phyloP scores from a whole-genome alignment of 2,888 invertebrate species.

The Parasteatoda lunata region DNA sequence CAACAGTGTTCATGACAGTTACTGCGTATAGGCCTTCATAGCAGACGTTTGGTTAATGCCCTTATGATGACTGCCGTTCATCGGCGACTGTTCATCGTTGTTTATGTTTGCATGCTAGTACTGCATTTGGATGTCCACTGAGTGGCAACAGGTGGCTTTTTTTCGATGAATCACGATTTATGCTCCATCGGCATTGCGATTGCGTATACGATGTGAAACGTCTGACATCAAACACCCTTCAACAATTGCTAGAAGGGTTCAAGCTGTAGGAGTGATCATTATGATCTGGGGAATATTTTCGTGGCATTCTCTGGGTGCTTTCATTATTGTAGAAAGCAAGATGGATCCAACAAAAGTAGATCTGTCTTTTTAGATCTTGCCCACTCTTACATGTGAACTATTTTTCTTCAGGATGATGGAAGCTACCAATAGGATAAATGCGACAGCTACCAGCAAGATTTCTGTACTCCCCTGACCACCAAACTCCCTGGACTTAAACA shows the following conservation, averaged over 20 bases:
- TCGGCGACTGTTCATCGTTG: not conserved
- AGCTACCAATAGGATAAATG: conserved; percentile 19
- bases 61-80: conserved; percentile 4
- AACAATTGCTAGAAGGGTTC: conserved; percentile 14
- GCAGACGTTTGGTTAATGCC: conserved; percentile 1
- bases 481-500: conserved; percentile 15
- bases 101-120: conserved; percentile 1
- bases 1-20: conserved; percentile 8
- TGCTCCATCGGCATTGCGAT: conserved; percentile 6
- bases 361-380: conserved; percentile 17
- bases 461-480: not conserved
- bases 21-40: not conserved
- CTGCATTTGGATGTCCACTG: conserved; percentile 10
- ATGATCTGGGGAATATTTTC: conserved; percentile 22
- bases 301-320: conserved; percentile 17
- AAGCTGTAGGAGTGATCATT: conserved; percentile 11
- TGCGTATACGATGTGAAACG: conserved; percentile 2
- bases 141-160: not conserved
- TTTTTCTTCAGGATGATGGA: conserved; percentile 2
- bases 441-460: not conserved
- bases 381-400: conserved; percentile 8
- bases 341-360: not conserved
- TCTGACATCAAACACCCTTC: conserved; percentile 1
- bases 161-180: conserved; percentile 4
- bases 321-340: conserved; percentile 8